Percentiles rank a stretch among this genome's conserved stretches.
Evolutionary conservation across 2,888 invertebrate species (phyloP).

Genomic region (Yponomeuta plumbellus): DNA sequence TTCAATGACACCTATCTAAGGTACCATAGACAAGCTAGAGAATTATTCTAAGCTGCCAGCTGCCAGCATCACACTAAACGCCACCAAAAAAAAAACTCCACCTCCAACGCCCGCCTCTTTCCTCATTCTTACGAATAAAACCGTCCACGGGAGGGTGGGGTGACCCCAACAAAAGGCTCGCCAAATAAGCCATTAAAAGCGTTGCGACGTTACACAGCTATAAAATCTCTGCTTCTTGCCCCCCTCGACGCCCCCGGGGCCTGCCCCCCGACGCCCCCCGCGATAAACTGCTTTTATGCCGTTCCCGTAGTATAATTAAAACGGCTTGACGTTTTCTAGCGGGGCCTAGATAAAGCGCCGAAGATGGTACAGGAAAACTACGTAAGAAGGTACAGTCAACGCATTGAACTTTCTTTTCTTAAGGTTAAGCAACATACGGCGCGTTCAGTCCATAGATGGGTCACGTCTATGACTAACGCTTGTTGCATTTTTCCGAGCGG

Average conservation of each 20-base stretch:
- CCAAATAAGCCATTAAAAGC: slow-evolving; percentile 76
- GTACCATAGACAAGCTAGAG: too few relatives aligned
- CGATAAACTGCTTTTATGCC: slow-evolving; percentile 74
- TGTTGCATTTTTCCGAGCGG: too few relatives aligned
- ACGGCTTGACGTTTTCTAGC: slow-evolving; percentile 58
- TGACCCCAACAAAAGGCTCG: slow-evolving; percentile 56
- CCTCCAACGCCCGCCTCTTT: slow-evolving; percentile 28
- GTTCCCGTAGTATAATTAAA: slow-evolving; percentile 69
- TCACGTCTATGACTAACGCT: too few relatives aligned
- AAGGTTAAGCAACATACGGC: too few relatives aligned
- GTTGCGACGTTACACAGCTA: slow-evolving; percentile 67
- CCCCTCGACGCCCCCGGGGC: slow-evolving; percentile 36
- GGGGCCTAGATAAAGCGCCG: slow-evolving; percentile 26
- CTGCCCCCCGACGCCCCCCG: slow-evolving; percentile 30
- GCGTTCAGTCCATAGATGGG: too few relatives aligned
- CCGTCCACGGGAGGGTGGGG: slow-evolving; percentile 59
- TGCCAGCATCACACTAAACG: too few relatives aligned
- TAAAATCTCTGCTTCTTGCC: slow-evolving; percentile 75
- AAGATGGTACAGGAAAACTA: slow-evolving; percentile 19
- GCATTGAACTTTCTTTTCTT: too few relatives aligned
- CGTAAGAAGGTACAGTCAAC: not conserved
- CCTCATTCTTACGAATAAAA: slow-evolving; percentile 62
- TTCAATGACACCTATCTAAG: too few relatives aligned
- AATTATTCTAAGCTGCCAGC: too few relatives aligned
- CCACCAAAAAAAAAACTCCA: not conserved